Evolutionary conservation across 2,797 vertebrate genomes (phyloP), one percentile per base, ranked within the genome.

Genomic region (Hoplostethus atlanticus): DNA sequence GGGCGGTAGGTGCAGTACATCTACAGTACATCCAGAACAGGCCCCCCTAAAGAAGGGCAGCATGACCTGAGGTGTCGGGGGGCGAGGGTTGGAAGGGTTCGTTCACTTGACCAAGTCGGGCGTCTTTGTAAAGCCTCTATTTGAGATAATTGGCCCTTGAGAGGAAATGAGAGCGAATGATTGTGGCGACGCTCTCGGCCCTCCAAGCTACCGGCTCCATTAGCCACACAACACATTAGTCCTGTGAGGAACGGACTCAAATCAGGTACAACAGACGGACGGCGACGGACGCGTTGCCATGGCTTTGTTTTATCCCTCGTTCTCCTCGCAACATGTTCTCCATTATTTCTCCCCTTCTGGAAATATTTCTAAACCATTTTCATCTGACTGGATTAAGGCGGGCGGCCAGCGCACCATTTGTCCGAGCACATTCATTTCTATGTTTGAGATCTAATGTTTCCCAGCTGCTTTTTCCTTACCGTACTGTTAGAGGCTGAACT

Each of bases 61-160:
- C 59, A 55, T 77, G 79, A 83, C 83, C 87, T 80, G 63, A 85
- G 75, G 59, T 75, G 79, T 40, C 15, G 21, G 17, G 38, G 64
- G 79, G 75, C 11, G n/a, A 58, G 47, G 75, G 80, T 74, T 77
- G 79, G 73, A 71, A 77, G 76, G 70, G 74, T 78, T 86, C 75
- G 67, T 84, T 87, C 85, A 80, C 83, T 87, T 92, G 90, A 85
- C 87, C 79, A 78, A 86, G 85, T 82, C 84, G 54, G 15, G 75
- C 79, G 83, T 81, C 87, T 88, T 90, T 88, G 89, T 87, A 87
- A 88, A 84, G 81, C 76, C 77, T 89, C 88, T 87, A 81, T 94
- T 93, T 91, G 86, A 91, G 84, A 87, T 94, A 95, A 95, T 93
- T 94, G 93, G 87, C 89, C 87, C 91, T 93, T 94, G 89, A 92